Conservation (phyloP, 2,797 vertebrate genomes). For the Dipus sagitta region DNA sequence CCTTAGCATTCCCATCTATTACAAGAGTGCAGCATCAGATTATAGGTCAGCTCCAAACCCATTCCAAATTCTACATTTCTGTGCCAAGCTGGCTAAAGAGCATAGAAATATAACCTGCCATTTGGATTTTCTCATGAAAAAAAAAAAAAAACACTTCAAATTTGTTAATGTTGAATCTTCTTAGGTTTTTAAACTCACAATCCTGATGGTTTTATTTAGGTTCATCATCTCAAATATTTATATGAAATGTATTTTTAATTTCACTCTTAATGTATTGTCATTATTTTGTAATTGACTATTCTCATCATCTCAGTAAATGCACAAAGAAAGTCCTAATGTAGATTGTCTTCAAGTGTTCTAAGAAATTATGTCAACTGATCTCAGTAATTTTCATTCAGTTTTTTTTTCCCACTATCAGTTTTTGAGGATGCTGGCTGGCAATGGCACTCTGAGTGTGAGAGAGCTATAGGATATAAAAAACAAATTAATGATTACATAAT, state of each 20-base stretch:
- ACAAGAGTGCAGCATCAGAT: background rate
- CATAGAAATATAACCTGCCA: background rate
- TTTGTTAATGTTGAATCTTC: slow-evolving; percentile 38
- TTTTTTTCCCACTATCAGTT: slow-evolving; percentile 63
- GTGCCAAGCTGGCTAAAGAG: background rate
- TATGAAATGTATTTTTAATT: slow-evolving; percentile 76
- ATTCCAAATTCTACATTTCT: slow-evolving; percentile 17
- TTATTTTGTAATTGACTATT: slow-evolving; percentile 79
- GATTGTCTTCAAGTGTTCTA: slow-evolving; percentile 35
- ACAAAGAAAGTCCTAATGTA: slow-evolving; percentile 51
- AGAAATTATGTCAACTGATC: slow-evolving; percentile 63
- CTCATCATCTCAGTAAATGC: slow-evolving; percentile 42
- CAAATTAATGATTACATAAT: background rate
- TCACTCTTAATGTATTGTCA: slow-evolving; percentile 67
- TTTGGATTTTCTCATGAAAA: background rate
- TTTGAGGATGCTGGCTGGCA: slow-evolving; percentile 54
- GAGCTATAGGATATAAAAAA: background rate
- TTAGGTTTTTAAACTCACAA: slow-evolving; percentile 58
- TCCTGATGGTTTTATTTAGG: slow-evolving; percentile 46
- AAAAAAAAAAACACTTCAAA: slow-evolving; percentile 40
- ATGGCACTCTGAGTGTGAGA: slow-evolving; percentile 49
- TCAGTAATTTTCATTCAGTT: slow-evolving; percentile 31
- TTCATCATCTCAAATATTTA: slow-evolving; percentile 71
- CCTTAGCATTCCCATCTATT: background rate
- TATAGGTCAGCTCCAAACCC: background rate